These are phyloP conservation scores for Cinclus mexicanus DNA, from an alignment of 2,113 vertebrate species.

Conservation along the genomic window DNA sequence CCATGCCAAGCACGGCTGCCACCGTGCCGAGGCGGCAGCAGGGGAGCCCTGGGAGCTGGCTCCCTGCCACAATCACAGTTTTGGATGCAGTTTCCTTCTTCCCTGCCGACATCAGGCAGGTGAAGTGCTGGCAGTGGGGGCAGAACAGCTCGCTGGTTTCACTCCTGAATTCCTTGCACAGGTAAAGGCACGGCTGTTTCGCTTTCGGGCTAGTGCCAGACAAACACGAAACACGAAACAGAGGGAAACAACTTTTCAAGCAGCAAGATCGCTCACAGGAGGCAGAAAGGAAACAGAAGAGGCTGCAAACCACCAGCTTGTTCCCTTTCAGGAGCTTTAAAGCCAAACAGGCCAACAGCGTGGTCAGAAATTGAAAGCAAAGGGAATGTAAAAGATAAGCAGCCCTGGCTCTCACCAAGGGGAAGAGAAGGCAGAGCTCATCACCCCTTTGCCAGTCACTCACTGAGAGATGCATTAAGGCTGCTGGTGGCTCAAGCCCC, in stretches of 20 bases:
- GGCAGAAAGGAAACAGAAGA: not conserved
- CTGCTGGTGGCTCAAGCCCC: not conserved
- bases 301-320: not conserved
- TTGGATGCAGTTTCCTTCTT: not conserved
- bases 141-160: not conserved
- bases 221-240: fast-evolving
- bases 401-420: not conserved
- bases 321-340: not conserved
- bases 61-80: not conserved
- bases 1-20: not conserved
- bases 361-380: not conserved
- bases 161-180: fast-evolving
- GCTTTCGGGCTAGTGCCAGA: not conserved
- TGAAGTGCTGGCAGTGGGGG: not conserved
- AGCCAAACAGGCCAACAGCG: not conserved
- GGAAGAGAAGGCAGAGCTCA: not conserved
- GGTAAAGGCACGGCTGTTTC: fast-evolving
- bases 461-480: not conserved
- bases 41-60: not conserved
- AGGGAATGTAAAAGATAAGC: not conserved
- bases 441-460: not conserved
- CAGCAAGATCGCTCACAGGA: not conserved
- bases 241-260: not conserved
- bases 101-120: not conserved
- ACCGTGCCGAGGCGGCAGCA: not conserved